phyloP scores from a whole-genome alignment of 2,888 invertebrate species.

The Tenodera sinensis region DNA sequence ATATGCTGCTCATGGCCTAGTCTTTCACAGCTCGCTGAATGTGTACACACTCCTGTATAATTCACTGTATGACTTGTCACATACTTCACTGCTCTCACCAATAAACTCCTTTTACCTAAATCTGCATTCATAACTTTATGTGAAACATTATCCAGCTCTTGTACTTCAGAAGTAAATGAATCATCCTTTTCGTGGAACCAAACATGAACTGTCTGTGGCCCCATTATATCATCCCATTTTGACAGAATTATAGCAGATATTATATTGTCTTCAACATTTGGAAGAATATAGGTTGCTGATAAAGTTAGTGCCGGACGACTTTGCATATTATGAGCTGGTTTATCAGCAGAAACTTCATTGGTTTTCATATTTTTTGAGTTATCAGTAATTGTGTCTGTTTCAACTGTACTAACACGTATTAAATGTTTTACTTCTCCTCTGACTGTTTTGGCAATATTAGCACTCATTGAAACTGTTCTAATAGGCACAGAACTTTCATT shows the following conservation, averaged over 20 bases:
- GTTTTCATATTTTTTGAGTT: background rate
- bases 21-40: background rate
- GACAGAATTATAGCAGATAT: conserved; percentile 32
- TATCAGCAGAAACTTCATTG: background rate
- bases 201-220: conserved; percentile 33
- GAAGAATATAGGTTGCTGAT: conserved; percentile 30
- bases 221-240: conserved; percentile 35
- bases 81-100: conserved; percentile 32
- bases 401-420: conserved; percentile 17
- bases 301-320: background rate
- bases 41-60: conserved; percentile 19
- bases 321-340: background rate
- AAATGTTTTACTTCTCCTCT: conserved; percentile 29
- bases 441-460: conserved; percentile 29
- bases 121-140: background rate
- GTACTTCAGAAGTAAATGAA: background rate
- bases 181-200: conserved; percentile 27
- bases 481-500: background rate
- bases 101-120: background rate
- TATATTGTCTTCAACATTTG: conserved; percentile 27
- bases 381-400: background rate
- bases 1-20: background rate
- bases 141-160: background rate
- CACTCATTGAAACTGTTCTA: conserved; percentile 31
- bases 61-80: conserved; percentile 34